A percentile compares a stretch with the other conserved stretches of the same genome.
phyloP scores from a whole-genome alignment of 1,140 invertebrate species.

The Andrena cerasifolii region DNA sequence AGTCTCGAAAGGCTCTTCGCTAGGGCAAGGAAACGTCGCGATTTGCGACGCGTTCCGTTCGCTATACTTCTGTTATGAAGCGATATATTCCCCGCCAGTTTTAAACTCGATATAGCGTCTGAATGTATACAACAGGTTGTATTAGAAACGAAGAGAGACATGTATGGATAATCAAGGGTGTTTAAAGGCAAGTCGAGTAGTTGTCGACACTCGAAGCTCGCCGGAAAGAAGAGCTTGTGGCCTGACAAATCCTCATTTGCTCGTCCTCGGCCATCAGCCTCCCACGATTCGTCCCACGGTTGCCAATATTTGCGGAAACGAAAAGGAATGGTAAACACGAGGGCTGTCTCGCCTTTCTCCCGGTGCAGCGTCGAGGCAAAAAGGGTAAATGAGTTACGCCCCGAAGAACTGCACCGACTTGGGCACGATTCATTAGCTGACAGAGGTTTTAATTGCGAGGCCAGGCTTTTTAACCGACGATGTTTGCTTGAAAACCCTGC shows the following conservation, averaged over 20 bases:
- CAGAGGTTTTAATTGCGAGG: background rate
- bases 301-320: constrained; percentile 71
- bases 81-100: no score
- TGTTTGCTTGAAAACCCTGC: constrained; percentile 7
- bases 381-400: background rate
- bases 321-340: constrained; percentile 61
- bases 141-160: no score
- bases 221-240: constrained; percentile 13
- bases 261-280: background rate
- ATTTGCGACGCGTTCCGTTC: no score
- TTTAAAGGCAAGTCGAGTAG: background rate
- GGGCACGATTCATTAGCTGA: background rate
- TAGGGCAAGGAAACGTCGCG: no score
- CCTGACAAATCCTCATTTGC: background rate
- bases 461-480: constrained; percentile 37
- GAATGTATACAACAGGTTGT: no score
- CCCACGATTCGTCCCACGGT: constrained; percentile 69
- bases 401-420: background rate
- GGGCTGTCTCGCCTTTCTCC: background rate
- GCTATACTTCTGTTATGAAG: no score
- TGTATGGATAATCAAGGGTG: background rate
- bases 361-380: background rate
- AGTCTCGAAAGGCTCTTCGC: no score
- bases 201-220: background rate
- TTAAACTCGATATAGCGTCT: no score